phyloP scores from a whole-genome alignment of 2,888 invertebrate species.

The Malachius bipustulatus region DNA sequence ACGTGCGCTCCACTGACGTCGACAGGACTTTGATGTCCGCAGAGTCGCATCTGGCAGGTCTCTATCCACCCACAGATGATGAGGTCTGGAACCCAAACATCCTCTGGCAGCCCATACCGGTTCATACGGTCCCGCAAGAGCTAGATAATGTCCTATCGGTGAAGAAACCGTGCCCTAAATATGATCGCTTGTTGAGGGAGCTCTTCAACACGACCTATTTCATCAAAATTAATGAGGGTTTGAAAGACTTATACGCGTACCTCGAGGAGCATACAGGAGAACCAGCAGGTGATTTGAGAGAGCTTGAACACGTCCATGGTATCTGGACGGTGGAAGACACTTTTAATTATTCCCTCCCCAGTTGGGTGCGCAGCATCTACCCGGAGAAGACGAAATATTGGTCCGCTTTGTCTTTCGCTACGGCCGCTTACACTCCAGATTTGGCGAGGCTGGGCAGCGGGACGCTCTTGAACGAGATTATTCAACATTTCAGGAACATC shows the following conservation, averaged over 20 bases:
- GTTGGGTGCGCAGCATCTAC: slow-evolving; percentile 36
- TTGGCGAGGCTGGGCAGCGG: slow-evolving; percentile 50
- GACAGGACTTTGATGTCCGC: slow-evolving; percentile 88
- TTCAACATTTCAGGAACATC: slow-evolving; percentile 42
- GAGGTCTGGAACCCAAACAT: slow-evolving; percentile 50
- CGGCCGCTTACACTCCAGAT: slow-evolving; percentile 42
- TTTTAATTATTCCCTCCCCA: slow-evolving; percentile 41
- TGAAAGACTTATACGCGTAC: slow-evolving; percentile 51
- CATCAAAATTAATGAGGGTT: slow-evolving; percentile 41
- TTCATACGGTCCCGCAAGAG: slow-evolving; percentile 53
- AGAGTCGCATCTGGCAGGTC: slow-evolving; percentile 63
- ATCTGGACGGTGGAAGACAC: slow-evolving; percentile 53
- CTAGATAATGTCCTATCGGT: slow-evolving; percentile 50
- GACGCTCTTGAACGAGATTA: slow-evolving; percentile 58
- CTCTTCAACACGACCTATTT: slow-evolving; percentile 30
- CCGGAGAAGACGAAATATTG: slow-evolving; percentile 51
- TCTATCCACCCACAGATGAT: slow-evolving; percentile 50
- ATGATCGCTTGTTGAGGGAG: slow-evolving; percentile 45
- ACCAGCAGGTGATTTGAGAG: slow-evolving; percentile 42
- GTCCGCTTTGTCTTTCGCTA: slow-evolving; percentile 48
- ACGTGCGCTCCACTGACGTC: slow-evolving; percentile 65
- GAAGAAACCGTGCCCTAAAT: slow-evolving; percentile 55
- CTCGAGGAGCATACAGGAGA: slow-evolving; percentile 50
- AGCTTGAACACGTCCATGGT: slow-evolving; percentile 51
- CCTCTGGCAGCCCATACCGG: slow-evolving; percentile 66